Evolutionary conservation across 2,797 vertebrate genomes (phyloP), one percentile per base, ranked within the genome.

Genomic region (Toxotes lorentzi): DNA sequence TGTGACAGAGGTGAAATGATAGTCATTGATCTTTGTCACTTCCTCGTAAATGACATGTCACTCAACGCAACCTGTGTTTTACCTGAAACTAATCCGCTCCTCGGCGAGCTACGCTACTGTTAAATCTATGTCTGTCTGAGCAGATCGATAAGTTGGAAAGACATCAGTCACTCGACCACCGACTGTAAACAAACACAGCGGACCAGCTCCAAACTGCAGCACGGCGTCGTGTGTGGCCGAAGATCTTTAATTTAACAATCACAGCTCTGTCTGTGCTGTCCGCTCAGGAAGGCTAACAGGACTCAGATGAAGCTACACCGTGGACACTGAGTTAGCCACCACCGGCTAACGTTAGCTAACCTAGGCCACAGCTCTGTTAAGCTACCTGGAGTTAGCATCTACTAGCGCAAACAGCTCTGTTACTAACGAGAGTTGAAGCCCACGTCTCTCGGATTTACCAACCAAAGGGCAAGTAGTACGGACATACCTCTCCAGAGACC

Each of bases 401-500:
- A 13, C 48, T 79, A 76, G 47, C 84, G 74, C 13, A 8, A 63
- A 54, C 60, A 41, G 60, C 40, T 71, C 6, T 24, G 58, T 57
- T 23, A 41, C 53, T n/a, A 23, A 41, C 38, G 12, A 34, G 35
- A 57, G 23, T n/a, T 11, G n/a, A 35, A 8, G n/a, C 24, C 4
- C 6, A 64, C 10, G 40, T 32, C 14, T 53, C 35, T 59, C 1
- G 1, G 9, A 9, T 47, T 70, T 17, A 63, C n/a, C 2, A 10
- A 27, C 45, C 17, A 50, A 10, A 40, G 0, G 3, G 0, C 1
- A 14, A 35, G 7, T 0, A 34, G 35, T 5, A 7, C 7, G 47
- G 14, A 82, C 88, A 34, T 91, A 95, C 93, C 94, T 93, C 91
- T 94, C 80, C 84, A 78, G 87, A 90, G 79, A 92, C 81, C 82